A percentile compares a stretch with the other conserved stretches of the same genome.
Conservation (phyloP, 2,797 vertebrate genomes). For the Taeniopygia guttata region DNA sequence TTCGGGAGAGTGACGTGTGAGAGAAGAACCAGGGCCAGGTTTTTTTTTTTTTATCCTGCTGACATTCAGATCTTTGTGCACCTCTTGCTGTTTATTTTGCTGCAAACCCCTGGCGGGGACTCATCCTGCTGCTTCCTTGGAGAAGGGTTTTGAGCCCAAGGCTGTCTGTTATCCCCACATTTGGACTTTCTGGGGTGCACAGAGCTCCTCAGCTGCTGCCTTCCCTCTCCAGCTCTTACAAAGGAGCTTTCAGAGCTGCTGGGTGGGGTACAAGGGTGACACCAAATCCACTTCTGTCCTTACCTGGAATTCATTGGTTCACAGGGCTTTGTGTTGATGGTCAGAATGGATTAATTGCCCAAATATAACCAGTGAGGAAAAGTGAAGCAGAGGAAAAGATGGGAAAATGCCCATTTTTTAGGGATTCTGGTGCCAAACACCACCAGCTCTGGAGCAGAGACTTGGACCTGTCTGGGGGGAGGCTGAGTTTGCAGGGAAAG, state of each 20-base stretch:
- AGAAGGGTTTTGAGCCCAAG: not conserved
- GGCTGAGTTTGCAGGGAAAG: not conserved
- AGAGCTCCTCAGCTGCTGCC: not conserved
- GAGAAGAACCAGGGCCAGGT: not conserved
- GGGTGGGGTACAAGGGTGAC: too few relatives aligned
- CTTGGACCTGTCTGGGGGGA: not conserved
- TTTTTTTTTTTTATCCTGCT: not conserved
- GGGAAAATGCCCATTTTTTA: not conserved
- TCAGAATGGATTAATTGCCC: not conserved
- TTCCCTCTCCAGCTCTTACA: not conserved
- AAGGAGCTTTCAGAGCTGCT: not conserved
- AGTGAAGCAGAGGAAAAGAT: not conserved
- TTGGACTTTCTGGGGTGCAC: not conserved
- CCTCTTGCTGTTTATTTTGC: not conserved
- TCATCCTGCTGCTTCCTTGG: not conserved
- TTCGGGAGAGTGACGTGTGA: not conserved
- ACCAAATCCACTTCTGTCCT: not conserved
- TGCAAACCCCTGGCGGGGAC: not conserved
- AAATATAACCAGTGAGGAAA: not conserved
- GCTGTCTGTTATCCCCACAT: not conserved
- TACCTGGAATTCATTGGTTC: not conserved
- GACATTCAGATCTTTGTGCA: not conserved
- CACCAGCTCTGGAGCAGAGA: not conserved
- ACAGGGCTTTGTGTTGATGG: accelerated
- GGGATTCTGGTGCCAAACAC: not conserved